Conservation (phyloP, 2,797 vertebrate genomes). For the Anabas testudineus region DNA sequence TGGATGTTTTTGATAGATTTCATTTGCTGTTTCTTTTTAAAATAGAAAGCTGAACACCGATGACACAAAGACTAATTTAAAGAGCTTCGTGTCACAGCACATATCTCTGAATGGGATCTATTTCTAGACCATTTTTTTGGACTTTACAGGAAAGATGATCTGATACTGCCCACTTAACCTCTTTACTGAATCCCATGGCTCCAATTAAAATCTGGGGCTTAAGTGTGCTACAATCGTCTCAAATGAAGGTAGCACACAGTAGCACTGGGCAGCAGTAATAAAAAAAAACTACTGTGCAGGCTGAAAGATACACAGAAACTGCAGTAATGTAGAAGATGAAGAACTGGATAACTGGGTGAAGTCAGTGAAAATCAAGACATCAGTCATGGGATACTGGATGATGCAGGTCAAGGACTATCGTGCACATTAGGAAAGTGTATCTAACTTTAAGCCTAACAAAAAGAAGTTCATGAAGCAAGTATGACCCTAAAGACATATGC, state of each 20-base stretch:
- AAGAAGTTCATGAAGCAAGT: no score
- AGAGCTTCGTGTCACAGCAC: constrained; percentile 10
- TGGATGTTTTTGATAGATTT: background rate
- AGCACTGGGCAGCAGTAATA: constrained; percentile 4
- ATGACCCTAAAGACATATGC: no score
- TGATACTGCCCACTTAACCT: constrained; percentile 55
- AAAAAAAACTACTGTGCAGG: constrained; percentile 6
- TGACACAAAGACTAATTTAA: constrained; percentile 8
- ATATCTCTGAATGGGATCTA: constrained; percentile 35
- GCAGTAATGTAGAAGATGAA: background rate
- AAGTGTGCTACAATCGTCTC: constrained; percentile 38
- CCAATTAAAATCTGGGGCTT: constrained; percentile 60
- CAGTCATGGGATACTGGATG: no score
- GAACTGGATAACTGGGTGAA: no score
- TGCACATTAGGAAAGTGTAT: no score
- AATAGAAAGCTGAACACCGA: constrained; percentile 7
- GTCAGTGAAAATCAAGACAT: no score
- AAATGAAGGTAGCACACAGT: constrained; percentile 17
- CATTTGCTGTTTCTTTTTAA: background rate
- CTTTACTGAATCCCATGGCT: constrained; percentile 48
- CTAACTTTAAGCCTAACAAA: no score
- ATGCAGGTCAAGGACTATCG: no score
- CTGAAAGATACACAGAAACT: background rate
- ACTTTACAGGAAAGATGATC: constrained; percentile 55
- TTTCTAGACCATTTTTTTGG: constrained; percentile 42